These are phyloP conservation scores for Epinotia demarniana DNA, from an alignment of 2,888 invertebrate species.

Conservation along the genomic window DNA sequence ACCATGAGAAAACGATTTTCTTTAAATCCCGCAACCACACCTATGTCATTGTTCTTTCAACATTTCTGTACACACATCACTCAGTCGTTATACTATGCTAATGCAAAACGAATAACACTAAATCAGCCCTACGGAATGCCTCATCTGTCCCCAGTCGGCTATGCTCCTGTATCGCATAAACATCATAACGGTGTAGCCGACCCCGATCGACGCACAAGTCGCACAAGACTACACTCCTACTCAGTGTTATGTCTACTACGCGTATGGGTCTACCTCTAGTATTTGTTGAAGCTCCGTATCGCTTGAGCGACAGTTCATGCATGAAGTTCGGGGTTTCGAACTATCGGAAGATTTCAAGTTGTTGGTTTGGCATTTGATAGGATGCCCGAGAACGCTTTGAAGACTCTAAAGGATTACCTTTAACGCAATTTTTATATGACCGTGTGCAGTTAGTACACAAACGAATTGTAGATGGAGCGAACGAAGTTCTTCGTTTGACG, in stretches of 20 bases:
- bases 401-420: too few species aligned
- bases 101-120: background rate
- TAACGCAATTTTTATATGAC: too few species aligned
- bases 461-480: too few species aligned
- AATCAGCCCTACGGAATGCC: background rate
- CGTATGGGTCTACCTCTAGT: constrained; percentile 6
- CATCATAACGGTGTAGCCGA: constrained; percentile 65
- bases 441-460: too few species aligned
- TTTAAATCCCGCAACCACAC: too few species aligned
- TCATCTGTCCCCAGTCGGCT: constrained; percentile 28
- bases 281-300: constrained; percentile 24
- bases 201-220: constrained; percentile 56
- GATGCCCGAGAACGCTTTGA: too few species aligned
- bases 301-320: constrained; percentile 1
- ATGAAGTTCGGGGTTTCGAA: background rate
- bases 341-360: background rate
- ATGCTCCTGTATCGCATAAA: constrained; percentile 53
- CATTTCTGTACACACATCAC: background rate
- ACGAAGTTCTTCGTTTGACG: too few species aligned
- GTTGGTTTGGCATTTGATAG: background rate
- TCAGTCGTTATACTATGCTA: background rate
- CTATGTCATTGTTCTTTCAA: background rate
- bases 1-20: too few species aligned
- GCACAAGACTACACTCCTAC: constrained; percentile 52
- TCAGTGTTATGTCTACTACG: constrained; percentile 4